Evolutionary conservation across 2,113 vertebrate genomes (phyloP), one percentile per base, ranked within the genome.

Genomic region (Rhizomys pruinosus): DNA sequence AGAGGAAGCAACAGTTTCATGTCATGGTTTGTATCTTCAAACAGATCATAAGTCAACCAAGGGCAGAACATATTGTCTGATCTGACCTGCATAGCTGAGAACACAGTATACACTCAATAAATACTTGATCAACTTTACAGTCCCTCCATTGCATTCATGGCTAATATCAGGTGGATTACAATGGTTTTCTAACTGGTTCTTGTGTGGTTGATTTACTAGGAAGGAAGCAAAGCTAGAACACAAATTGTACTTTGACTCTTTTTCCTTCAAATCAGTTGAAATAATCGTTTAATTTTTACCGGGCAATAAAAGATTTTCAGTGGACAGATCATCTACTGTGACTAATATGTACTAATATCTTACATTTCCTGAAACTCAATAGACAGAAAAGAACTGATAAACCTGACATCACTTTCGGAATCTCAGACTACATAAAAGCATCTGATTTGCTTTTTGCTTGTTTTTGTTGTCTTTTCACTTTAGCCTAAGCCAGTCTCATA

Each of bases 181-280:
- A 64, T 86, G 89, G 64, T 89, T 95, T 93, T 95, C 87, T 91
- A 78, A 89, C 84, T 63, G 44, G 72, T 93, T 90, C 61, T 68
- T 84, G 52, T 74, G 85, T 55, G 3, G 82, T 87, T 27, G 17
- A 81, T 25, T 94, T n/a, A n/a, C 42, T 89, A 84, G 66, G 81
- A 85, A 87, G n/a, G 61, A 90, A 63, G 22, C 64, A 90, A 90
- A 90, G 27, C 82, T 87, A 44, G 42, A 34, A 84, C n/a, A n/a
- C 23, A 84, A 63, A 82, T 90, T 87, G 47, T 82, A 27, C 66
- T 85, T n/a, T 39, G 8, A 80, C 80, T 74, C 52, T 63, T 91
- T 90, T 95, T 90, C 57, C 85, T 64, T 82, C 71, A 90, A 94
- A 52, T 61, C 87, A 42, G 72, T 95, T 90, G 66, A 71, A 55